Percentiles rank a stretch among this genome's conserved stretches.
These are phyloP conservation scores for Porites divaricata DNA, from an alignment of 92 coral and sea anemone species.

Conservation along the genomic window DNA sequence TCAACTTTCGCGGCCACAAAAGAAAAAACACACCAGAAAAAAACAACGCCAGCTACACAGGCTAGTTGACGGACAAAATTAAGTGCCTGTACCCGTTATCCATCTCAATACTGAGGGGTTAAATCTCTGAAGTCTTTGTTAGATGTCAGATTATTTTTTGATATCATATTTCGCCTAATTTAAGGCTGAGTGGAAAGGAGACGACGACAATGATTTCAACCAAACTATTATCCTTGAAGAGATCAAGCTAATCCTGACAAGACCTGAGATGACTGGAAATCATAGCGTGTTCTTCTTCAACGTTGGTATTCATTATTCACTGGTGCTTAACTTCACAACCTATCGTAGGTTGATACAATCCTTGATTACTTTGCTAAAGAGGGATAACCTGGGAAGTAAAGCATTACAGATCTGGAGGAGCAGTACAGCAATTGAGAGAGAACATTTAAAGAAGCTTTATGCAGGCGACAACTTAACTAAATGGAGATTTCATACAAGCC, in stretches of 20 bases:
- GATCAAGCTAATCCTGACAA: conserved; percentile 16
- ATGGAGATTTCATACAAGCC: conserved; percentile 50
- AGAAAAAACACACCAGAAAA: too few relatives aligned
- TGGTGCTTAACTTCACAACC: conserved; percentile 46
- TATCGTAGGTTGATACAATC: conserved; percentile 42
- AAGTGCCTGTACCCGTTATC: too few relatives aligned
- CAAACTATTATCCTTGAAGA: conserved; percentile 45
- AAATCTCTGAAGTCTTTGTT: too few relatives aligned
- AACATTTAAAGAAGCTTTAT: conserved; percentile 22
- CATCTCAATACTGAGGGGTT: too few relatives aligned
- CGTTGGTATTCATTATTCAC: conserved; percentile 57
- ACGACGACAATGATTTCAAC: conserved; percentile 41
- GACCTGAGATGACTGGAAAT: conserved; percentile 29
- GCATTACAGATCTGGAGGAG: conserved; percentile 41
- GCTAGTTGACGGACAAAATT: too few relatives aligned
- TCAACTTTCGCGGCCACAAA: too few relatives aligned
- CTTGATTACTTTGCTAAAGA: conserved; percentile 18
- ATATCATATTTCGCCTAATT: neutral
- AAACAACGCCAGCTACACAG: too few relatives aligned
- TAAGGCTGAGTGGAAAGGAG: conserved; percentile 48
- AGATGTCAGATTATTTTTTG: too few relatives aligned
- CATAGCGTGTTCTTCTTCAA: conserved; percentile 54
- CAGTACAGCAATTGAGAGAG: conserved; percentile 51
- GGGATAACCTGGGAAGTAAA: conserved; percentile 4
- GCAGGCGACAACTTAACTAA: conserved; percentile 36